Conservation (phyloP, 2,888 invertebrate genomes). For the Dascillus cervinus region DNA sequence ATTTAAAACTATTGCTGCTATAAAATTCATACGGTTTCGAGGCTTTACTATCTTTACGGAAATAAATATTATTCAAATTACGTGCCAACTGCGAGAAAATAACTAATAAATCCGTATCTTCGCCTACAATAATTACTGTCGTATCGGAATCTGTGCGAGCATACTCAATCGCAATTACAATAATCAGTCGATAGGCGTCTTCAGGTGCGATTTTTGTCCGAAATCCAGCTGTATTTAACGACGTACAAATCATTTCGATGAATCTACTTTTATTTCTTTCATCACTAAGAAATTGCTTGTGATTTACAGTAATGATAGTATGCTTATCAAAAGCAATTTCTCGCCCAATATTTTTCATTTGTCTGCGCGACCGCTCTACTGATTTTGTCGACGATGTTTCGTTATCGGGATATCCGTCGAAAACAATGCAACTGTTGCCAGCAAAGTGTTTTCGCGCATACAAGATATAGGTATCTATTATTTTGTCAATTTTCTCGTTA, state of each 20-base stretch:
- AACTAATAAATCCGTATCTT: conserved; percentile 25
- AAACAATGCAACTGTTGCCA: too few species aligned
- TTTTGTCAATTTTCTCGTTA: conserved; percentile 18
- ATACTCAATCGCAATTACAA: conserved; percentile 20
- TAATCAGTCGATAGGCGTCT: conserved; percentile 22
- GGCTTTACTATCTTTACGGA: too few species aligned
- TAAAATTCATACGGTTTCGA: too few species aligned
- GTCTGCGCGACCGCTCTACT: too few species aligned
- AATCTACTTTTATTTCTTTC: conserved; percentile 24
- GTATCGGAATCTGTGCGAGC: conserved; percentile 19
- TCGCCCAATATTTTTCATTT: too few species aligned
- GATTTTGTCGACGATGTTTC: too few species aligned
- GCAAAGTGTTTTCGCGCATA: conserved; percentile 19
- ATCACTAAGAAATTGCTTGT: conserved; percentile 23
- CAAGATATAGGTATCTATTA: conserved; percentile 18
- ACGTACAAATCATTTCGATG: too few species aligned
- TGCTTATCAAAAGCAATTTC: too few species aligned
- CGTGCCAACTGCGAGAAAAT: conserved; percentile 23
- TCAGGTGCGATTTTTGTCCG: conserved; percentile 21
- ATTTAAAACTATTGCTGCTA: too few species aligned
- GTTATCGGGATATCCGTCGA: too few species aligned
- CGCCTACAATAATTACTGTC: conserved; percentile 22
- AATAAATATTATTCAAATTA: too few species aligned
- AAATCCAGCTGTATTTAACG: too few species aligned
- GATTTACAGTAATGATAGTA: conserved; percentile 23